These are phyloP conservation scores for Nicator chloris DNA, from an alignment of 2,113 vertebrate genomes.

Conservation along the genomic window DNA sequence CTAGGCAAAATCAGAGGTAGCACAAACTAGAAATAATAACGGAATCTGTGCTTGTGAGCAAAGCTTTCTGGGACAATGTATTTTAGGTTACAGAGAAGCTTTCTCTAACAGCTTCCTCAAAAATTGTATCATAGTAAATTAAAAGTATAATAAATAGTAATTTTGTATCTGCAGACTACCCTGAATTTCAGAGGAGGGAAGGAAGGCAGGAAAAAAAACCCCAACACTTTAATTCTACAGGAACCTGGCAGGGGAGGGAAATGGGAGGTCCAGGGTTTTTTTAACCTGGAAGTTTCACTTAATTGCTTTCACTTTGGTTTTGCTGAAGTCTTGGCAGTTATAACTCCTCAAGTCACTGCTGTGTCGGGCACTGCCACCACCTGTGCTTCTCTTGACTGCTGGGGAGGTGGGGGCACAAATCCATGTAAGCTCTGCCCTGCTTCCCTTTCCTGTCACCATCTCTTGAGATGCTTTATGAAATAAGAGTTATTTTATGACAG, in stretches of 20 bases:
- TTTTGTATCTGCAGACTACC: neutral
- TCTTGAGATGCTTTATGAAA: conserved; percentile 23
- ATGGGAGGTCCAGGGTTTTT: neutral
- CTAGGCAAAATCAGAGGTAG: neutral
- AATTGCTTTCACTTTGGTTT: neutral
- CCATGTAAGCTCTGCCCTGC: neutral
- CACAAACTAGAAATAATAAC: neutral
- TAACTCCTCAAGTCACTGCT: neutral
- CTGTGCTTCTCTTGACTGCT: neutral
- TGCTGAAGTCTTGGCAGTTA: neutral
- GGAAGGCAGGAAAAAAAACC: neutral
- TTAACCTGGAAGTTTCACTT: neutral
- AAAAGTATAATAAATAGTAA: neutral
- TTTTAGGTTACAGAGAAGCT: neutral
- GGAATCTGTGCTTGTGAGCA: neutral
- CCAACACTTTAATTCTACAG: neutral
- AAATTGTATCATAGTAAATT: neutral
- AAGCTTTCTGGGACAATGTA: neutral
- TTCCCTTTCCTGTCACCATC: neutral
- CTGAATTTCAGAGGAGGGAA: neutral
- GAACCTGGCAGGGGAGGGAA: neutral
- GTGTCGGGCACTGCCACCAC: neutral
- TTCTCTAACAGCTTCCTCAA: neutral
- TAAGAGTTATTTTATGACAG: conserved; percentile 24
- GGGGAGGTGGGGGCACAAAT: neutral